Conservation (phyloP, 2,113 vertebrate genomes). For the Canis aureus region DNA sequence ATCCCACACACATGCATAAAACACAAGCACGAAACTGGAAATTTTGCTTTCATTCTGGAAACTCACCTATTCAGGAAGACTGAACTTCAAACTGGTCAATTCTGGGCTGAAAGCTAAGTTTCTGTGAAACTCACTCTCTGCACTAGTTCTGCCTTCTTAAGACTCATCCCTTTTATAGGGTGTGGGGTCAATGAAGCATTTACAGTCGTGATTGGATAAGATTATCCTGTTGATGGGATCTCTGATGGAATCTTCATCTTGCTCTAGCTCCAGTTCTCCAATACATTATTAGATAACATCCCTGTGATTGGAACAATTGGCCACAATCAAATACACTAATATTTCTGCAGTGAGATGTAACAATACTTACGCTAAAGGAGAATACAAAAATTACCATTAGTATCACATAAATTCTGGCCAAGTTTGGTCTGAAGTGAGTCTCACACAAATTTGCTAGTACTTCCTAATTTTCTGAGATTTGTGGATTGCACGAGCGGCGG, state of each 20-base stretch:
- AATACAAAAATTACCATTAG: no score
- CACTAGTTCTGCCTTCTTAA: accelerated
- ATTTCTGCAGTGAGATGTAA: background rate
- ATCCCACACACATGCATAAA: background rate
- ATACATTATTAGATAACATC: background rate
- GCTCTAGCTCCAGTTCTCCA: background rate
- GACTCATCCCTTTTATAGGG: background rate
- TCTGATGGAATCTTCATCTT: background rate
- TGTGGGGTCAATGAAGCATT: background rate
- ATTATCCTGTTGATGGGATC: background rate
- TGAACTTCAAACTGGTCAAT: no score
- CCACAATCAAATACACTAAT: background rate
- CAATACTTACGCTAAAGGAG: background rate
- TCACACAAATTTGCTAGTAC: background rate
- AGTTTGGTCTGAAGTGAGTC: background rate
- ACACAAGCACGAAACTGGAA: background rate
- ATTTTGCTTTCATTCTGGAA: background rate
- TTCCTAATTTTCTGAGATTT: background rate
- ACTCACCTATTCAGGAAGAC: background rate
- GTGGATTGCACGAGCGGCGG: background rate
- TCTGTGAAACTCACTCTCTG: accelerated
- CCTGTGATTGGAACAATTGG: background rate
- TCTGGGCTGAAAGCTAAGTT: background rate
- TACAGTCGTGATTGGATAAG: background rate
- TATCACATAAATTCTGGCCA: background rate